Evolutionary conservation across 2,888 invertebrate species (phyloP).

Genomic region (Doris montereyensis): DNA sequence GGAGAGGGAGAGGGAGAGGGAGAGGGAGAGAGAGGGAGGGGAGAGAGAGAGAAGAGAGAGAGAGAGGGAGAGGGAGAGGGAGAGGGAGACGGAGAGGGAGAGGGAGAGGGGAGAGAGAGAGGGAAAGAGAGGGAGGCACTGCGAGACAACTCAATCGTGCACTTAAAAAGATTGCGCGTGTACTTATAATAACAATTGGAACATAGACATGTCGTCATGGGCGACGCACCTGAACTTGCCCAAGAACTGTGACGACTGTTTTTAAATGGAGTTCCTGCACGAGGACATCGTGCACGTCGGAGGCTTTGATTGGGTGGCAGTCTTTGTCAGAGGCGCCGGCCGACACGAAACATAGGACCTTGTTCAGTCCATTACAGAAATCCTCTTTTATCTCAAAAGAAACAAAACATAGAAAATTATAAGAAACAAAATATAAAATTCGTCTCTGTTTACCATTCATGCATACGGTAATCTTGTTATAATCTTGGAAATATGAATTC

Average conservation of each 20-base stretch:
- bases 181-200: too few species aligned
- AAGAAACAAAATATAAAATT: too few species aligned
- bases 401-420: too few species aligned
- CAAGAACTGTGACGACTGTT: constrained; percentile 32
- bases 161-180: too few species aligned
- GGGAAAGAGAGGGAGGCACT: not conserved
- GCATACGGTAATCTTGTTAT: too few species aligned
- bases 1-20: too few species aligned
- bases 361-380: not conserved
- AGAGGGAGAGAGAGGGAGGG: too few species aligned
- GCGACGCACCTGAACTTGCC: constrained; percentile 35
- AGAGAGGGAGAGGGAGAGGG: not conserved
- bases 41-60: too few species aligned
- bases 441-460: too few species aligned
- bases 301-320: constrained; percentile 21
- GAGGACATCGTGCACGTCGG: constrained; percentile 22
- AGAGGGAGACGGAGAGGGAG: not conserved
- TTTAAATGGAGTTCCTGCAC: not conserved
- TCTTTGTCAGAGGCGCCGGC: constrained; percentile 30
- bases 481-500: too few species aligned
- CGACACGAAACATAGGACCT: constrained; percentile 16
- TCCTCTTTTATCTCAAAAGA: constrained; percentile 32
- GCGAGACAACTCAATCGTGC: not conserved
- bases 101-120: not conserved
- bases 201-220: not conserved